These are phyloP conservation scores for Oxyteleia sp. DNA, from an alignment of 2,888 invertebrate species.

Conservation along the genomic window DNA sequence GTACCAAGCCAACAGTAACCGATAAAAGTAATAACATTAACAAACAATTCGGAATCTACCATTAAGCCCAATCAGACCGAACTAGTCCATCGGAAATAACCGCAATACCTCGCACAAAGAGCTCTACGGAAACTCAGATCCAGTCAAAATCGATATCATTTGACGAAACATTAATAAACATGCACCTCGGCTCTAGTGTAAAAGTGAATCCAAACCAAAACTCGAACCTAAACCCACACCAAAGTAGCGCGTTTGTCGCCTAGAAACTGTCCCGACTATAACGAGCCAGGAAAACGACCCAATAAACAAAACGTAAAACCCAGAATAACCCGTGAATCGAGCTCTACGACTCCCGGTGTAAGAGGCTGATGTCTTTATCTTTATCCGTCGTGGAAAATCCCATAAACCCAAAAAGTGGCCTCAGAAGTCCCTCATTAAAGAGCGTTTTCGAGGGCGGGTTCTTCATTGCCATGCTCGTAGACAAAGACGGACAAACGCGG, in stretches of 20 bases:
- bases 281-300: neutral
- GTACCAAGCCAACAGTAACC: no score
- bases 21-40: no score
- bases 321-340: no score
- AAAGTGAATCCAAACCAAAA: neutral
- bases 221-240: no score
- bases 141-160: neutral
- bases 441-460: neutral
- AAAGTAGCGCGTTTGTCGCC: no score
- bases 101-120: neutral
- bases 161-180: conserved; percentile 3
- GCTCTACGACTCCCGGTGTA: no score
- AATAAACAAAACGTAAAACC: conserved; percentile 5
- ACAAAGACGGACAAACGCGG: conserved; percentile 15
- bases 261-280: no score
- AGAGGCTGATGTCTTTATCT: neutral
- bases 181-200: neutral
- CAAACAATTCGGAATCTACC: no score
- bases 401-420: conserved; percentile 23
- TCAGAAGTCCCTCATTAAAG: conserved; percentile 8
- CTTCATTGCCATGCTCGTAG: no score
- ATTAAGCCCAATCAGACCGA: no score
- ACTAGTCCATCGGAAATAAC: neutral
- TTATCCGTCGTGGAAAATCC: no score
- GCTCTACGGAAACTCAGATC: neutral